phyloP scores from a whole-genome alignment of 2,113 vertebrate species.

The Ochotona princeps region DNA sequence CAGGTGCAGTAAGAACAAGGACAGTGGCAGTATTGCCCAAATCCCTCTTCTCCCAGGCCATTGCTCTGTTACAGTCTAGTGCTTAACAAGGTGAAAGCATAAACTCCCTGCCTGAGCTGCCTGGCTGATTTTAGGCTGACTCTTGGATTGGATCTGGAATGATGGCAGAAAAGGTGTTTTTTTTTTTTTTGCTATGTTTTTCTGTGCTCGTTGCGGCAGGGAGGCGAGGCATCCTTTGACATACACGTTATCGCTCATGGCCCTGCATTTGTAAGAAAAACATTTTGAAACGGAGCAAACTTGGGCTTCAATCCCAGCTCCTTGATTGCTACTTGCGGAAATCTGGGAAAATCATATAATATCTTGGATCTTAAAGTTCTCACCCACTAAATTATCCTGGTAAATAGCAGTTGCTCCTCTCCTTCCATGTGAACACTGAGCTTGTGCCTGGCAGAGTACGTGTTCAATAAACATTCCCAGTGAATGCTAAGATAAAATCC shows the following conservation, averaged over 20 bases:
- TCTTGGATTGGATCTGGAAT: not conserved
- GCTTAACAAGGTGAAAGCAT: not conserved
- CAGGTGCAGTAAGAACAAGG: not conserved
- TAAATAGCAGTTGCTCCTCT: not conserved
- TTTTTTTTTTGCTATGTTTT: no score
- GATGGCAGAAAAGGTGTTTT: not conserved
- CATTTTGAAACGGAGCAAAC: not conserved
- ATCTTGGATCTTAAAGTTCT: not conserved
- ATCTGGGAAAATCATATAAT: not conserved
- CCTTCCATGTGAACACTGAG: not conserved
- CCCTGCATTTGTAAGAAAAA: not conserved
- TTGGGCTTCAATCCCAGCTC: not conserved
- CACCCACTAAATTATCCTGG: not conserved
- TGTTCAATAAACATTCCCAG: not conserved
- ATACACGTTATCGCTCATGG: not conserved
- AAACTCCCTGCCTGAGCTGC: no score
- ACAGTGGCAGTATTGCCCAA: not conserved
- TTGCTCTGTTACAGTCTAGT: not conserved
- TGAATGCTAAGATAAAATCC: not conserved
- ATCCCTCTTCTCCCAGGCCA: not conserved
- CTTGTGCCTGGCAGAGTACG: not conserved
- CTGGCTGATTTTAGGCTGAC: not conserved
- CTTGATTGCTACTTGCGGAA: not conserved
- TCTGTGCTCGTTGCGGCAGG: no score
- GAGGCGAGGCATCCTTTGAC: not conserved